Base-by-base conservation (phyloP, 1,140 invertebrate genomes). In the Papilio dardanus region DNA sequence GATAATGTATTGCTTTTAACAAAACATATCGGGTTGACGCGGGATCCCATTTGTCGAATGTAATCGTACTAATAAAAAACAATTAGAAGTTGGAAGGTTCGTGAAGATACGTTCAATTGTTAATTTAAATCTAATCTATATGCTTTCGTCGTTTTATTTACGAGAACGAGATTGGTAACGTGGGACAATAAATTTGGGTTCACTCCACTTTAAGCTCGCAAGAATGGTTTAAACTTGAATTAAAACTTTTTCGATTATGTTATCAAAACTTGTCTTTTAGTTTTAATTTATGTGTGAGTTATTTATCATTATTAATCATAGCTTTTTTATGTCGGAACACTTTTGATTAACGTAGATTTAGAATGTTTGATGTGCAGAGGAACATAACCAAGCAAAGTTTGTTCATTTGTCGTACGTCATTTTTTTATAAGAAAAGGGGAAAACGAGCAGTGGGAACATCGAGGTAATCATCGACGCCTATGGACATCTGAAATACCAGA, bases 41-140 rank as follows among this genome's bases (percentile, higher is more conserved):
- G 67, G 21, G 35, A 28, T 37, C 67, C 67, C 67, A 69, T 69
- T 69, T 69, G 67, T 69, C 33, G 67, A 69, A 40, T 40, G 19
- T 69, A 69, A 69, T 69, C 67, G 35, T 16, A 8, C 67, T 24
- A 69, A 69, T 69, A 69, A 69, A 67, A 69, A 69, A 69, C 67
- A 69, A 69, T 69, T 69, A 69, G 67, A 66, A 33, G 31, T 66
- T 33, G 65, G 65, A n/a, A 66, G 33, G 33, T 24, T 69, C 35
- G n/a, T 37, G 33, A 1, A n/a, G 67, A 69, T 69, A 69, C 19
- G 12, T 69, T 69, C 67, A 37, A 69, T 69, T 69, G 67, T 69
- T 69, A 69, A 69, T 69, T 62, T 69, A 21, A 40, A 69, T 69
- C 67, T 69, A 37, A 37, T 37, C 67, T 35, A n/a, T 66, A 40